These are phyloP conservation scores for Panthera leo DNA, from an alignment of 2,113 vertebrate species.

Conservation along the genomic window DNA sequence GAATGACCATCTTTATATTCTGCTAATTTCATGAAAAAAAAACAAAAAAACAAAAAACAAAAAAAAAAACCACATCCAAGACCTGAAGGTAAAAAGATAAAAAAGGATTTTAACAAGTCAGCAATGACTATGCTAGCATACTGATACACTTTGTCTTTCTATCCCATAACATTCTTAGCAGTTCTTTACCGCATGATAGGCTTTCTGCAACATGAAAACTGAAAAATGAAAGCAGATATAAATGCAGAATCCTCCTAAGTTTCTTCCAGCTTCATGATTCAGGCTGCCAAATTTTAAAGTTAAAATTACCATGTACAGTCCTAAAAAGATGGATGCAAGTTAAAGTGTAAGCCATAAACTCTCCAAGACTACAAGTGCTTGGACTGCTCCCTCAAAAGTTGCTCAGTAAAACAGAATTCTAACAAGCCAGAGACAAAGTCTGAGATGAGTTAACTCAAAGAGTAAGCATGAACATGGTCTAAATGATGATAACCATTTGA, in stretches of 20 bases:
- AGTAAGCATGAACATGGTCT: neutral
- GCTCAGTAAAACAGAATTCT: neutral
- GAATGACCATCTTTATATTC: neutral
- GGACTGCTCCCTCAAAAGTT: neutral
- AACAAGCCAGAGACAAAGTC: neutral
- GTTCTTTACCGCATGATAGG: neutral
- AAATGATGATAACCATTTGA: neutral
- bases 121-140: neutral
- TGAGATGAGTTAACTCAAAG: neutral
- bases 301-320: neutral
- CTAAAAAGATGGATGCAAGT: neutral
- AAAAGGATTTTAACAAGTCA: neutral
- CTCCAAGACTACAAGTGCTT: neutral
- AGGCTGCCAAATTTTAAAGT: neutral
- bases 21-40: neutral
- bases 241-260: neutral
- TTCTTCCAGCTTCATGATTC: conserved; percentile 6
- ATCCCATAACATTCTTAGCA: neutral
- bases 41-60: neutral
- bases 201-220: neutral
- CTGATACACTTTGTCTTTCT: neutral
- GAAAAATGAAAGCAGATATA: neutral
- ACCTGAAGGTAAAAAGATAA: neutral
- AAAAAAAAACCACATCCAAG: neutral
- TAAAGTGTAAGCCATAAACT: neutral